phyloP scores from a whole-genome alignment of 2,888 invertebrate species.

The Itoplectis maculator region DNA sequence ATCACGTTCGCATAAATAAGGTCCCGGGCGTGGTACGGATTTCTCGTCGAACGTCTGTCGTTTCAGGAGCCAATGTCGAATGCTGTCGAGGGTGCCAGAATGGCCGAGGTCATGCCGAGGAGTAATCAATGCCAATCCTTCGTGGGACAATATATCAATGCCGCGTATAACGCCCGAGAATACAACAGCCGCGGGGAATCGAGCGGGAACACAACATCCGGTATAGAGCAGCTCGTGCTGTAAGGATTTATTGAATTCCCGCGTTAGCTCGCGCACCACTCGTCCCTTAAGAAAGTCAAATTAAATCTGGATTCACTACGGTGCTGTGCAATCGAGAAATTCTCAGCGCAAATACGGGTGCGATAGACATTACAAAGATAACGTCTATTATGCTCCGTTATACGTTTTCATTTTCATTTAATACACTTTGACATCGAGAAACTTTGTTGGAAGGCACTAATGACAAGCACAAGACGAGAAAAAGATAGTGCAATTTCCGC shows the following conservation, averaged over 20 bases:
- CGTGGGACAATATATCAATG: conserved; percentile 54
- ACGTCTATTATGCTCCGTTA: neutral
- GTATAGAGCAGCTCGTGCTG: conserved; percentile 4
- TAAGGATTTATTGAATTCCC: conserved; percentile 25
- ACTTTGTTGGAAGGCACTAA: neutral
- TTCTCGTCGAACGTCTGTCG: neutral
- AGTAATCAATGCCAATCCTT: conserved; percentile 55
- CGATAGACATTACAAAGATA: neutral
- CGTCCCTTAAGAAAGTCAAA: conserved; percentile 6
- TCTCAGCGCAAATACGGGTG: neutral
- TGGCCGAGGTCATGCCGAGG: conserved; percentile 26
- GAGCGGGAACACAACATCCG: conserved; percentile 6
- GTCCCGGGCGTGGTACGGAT: neutral
- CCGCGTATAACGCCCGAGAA: conserved; percentile 46
- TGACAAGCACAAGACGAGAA: neutral
- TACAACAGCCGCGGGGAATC: conserved; percentile 10
- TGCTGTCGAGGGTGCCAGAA: conserved; percentile 14
- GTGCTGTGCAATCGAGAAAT: neutral
- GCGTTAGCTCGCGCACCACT: neutral
- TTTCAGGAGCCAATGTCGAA: conserved; percentile 9
- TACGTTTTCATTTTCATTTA: neutral
- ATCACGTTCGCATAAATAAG: neutral
- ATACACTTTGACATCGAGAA: neutral
- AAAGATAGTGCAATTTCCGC: neutral
- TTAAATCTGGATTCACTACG: conserved; percentile 23